Conservation (phyloP, 2,113 vertebrate genomes). For the Steatornis caripensis region DNA sequence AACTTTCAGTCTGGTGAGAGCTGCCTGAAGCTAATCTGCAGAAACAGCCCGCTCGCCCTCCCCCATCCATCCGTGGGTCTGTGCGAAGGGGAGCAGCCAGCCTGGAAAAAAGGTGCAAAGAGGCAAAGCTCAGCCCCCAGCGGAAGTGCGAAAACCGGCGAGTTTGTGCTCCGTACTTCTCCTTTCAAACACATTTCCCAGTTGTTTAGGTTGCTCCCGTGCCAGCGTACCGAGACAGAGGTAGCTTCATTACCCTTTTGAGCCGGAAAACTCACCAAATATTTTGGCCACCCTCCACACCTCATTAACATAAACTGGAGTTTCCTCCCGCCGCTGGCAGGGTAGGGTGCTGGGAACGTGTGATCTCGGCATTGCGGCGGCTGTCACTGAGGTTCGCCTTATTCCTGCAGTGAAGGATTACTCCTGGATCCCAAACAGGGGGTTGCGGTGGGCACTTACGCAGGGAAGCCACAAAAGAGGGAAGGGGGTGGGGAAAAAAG, state of each 20-base stretch:
- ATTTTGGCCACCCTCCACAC: slow-evolving; percentile 26
- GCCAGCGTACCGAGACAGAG: slow-evolving; percentile 38
- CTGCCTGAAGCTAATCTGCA: background rate
- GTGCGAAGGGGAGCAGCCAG: background rate
- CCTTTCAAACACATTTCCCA: background rate
- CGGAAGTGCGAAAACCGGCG: background rate
- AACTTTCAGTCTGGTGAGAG: background rate
- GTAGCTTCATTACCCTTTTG: background rate
- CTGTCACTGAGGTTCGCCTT: background rate
- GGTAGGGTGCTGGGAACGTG: background rate
- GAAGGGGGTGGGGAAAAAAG: background rate
- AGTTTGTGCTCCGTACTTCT: background rate
- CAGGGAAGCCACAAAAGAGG: background rate
- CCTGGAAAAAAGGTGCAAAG: background rate
- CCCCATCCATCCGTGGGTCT: background rate
- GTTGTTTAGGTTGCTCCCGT: background rate
- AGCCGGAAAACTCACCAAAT: slow-evolving; percentile 30
- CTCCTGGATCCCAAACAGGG: background rate
- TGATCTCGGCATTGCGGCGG: background rate
- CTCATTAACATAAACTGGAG: slow-evolving; percentile 35
- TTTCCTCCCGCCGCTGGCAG: slow-evolving; percentile 8
- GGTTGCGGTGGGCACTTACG: background rate
- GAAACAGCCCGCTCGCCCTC: background rate
- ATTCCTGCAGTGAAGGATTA: background rate
- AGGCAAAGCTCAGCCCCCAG: background rate